phyloP scores from a whole-genome alignment of 2,888 invertebrate genomes.

The Drosophila tanythrix region DNA sequence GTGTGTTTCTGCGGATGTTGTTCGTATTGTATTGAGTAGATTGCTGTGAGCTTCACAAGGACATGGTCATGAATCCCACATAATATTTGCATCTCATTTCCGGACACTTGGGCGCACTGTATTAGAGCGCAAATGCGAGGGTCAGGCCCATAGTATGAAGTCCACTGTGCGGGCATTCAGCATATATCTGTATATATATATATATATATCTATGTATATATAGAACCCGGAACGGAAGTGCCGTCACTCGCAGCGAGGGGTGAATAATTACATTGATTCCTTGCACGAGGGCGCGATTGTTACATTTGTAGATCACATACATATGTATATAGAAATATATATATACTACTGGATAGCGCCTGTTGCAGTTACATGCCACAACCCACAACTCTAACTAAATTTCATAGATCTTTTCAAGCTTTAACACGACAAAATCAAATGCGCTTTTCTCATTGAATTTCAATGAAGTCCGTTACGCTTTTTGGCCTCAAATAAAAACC shows the following conservation, averaged over 20 bases:
- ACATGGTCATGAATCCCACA: conserved; percentile 84
- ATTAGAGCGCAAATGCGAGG: conserved; percentile 52
- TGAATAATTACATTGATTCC: conserved; percentile 75
- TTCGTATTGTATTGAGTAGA: conserved; percentile 4
- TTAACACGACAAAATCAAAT: conserved; percentile 39
- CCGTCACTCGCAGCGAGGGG: conserved; percentile 61
- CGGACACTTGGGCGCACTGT: conserved; percentile 81
- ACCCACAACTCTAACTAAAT: conserved; percentile 19
- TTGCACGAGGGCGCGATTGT: conserved; percentile 33
- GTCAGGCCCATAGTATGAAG: conserved; percentile 46
- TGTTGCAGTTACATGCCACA: conserved; percentile 16
- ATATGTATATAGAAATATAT: neutral
- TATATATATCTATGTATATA: conserved; percentile 12
- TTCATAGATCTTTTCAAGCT: conserved; percentile 24
- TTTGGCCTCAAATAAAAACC: conserved; percentile 33
- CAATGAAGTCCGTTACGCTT: conserved; percentile 67
- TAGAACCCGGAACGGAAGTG: conserved; percentile 69
- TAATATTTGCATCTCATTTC: conserved; percentile 85
- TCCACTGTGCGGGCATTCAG: conserved; percentile 53
- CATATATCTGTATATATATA: conserved; percentile 7
- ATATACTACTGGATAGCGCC: neutral
- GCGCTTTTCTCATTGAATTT: conserved; percentile 63
- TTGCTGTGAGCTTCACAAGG: conserved; percentile 71
- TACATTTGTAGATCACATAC: conserved; percentile 15
- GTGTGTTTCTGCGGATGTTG: conserved; percentile 35